Evolutionary conservation across 2,888 invertebrate genomes (phyloP).

Genomic region (Cremastinae sp.): DNA sequence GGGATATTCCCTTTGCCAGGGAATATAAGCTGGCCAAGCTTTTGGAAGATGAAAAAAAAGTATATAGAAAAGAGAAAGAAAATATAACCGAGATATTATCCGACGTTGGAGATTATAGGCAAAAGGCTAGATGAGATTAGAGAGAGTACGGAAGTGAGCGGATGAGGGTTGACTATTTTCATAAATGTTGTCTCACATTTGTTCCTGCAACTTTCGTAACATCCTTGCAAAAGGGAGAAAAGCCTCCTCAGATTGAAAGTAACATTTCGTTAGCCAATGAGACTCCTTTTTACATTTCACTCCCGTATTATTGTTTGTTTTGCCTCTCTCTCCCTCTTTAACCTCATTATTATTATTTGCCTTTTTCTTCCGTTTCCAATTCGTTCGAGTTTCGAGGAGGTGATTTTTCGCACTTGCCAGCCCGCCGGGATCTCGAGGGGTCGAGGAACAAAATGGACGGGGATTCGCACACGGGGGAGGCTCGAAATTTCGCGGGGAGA

Average conservation of each 20-base stretch:
- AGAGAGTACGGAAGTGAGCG: neutral
- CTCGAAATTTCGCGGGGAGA: slow-evolving; percentile 2
- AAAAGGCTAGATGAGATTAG: slow-evolving; percentile 25
- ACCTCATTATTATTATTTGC: neutral
- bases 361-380: slow-evolving; percentile 22
- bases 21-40: slow-evolving; percentile 29
- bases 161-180: slow-evolving; percentile 44
- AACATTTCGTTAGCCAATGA: neutral
- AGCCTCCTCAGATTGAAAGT: neutral
- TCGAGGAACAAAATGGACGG: slow-evolving; percentile 6
- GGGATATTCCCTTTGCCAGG: slow-evolving; percentile 39
- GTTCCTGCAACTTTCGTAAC: slow-evolving; percentile 13
- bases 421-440: slow-evolving; percentile 27
- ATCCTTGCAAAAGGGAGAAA: neutral
- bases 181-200: slow-evolving; percentile 26
- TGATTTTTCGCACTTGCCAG: slow-evolving; percentile 62
- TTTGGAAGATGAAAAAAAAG: slow-evolving; percentile 4
- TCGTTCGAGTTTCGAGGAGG: slow-evolving; percentile 28
- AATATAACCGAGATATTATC: slow-evolving; percentile 32
- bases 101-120: slow-evolving; percentile 9
- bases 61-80: neutral
- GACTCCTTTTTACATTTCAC: neutral
- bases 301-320: slow-evolving; percentile 24
- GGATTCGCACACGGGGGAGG: slow-evolving; percentile 16
- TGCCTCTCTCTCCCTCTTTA: slow-evolving; percentile 5